Percentiles rank a stretch among this genome's conserved stretches.
phyloP scores from a whole-genome alignment of 2,113 vertebrate species.

The Hippocampus barbouri region DNA sequence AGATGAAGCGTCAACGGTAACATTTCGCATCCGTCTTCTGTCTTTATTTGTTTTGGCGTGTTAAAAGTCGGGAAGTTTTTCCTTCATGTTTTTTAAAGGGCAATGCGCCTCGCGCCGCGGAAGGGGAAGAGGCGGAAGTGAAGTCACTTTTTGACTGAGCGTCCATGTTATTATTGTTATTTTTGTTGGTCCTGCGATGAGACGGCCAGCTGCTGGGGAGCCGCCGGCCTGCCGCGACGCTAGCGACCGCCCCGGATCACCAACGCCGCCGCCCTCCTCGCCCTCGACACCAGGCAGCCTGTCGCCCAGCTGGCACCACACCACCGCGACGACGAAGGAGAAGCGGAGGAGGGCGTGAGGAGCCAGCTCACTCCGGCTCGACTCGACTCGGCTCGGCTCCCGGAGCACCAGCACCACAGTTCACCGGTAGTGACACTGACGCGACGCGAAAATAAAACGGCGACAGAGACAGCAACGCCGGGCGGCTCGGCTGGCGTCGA shows the following conservation, averaged over 20 bases:
- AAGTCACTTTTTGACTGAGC: conserved; percentile 74
- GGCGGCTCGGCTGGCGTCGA: conserved; percentile 46
- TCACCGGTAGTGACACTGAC: neutral
- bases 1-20: neutral
- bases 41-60: neutral
- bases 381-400: conserved; percentile 36
- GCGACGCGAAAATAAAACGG: conserved; percentile 44
- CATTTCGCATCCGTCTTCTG: neutral
- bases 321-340: neutral
- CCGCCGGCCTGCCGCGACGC: conserved; percentile 32
- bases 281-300: conserved; percentile 58
- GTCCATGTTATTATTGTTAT: conserved; percentile 85
- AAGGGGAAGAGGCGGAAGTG: conserved; percentile 77
- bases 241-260: conserved; percentile 45
- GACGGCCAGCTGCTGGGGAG: conserved; percentile 67
- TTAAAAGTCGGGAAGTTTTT: neutral
- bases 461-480: conserved; percentile 58
- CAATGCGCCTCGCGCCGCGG: conserved; percentile 55
- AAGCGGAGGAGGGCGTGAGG: conserved; percentile 45
- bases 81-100: neutral
- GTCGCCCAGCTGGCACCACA: conserved; percentile 51
- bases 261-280: conserved; percentile 25
- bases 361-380: conserved; percentile 35
- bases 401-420: neutral
- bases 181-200: conserved; percentile 74